Percentiles rank a stretch among this genome's conserved stretches.
Evolutionary conservation across 2,797 vertebrate species (phyloP).

Genomic region (Lateolabrax maculatus): DNA sequence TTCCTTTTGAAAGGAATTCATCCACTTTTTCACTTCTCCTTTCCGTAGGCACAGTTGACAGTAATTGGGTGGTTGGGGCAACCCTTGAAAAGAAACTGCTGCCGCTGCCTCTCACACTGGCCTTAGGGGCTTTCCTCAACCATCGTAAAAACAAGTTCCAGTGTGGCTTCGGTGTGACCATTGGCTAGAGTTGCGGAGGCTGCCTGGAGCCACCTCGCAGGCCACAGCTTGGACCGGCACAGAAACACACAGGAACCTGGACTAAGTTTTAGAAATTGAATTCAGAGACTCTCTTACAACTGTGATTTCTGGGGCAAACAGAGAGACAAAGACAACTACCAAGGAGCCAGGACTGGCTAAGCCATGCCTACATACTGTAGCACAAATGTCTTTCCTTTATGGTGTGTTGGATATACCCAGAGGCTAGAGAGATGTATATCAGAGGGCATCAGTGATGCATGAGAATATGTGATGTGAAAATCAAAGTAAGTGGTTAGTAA

Average conservation of each 20-base stretch:
- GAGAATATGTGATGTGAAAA: slow-evolving; percentile 76
- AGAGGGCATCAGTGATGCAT: slow-evolving; percentile 76
- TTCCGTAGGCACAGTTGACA: slow-evolving; percentile 89
- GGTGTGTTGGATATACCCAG: slow-evolving; percentile 70
- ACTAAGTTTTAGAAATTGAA: slow-evolving; percentile 80
- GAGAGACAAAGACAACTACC: slow-evolving; percentile 72
- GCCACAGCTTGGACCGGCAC: slow-evolving; percentile 76
- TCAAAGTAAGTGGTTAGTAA: slow-evolving; percentile 74
- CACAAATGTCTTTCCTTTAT: slow-evolving; percentile 79
- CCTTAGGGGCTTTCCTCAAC: slow-evolving; percentile 94
- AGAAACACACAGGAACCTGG: slow-evolving; percentile 80
- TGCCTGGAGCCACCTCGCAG: slow-evolving; percentile 58
- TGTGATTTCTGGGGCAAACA: slow-evolving; percentile 72
- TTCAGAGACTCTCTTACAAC: slow-evolving; percentile 81
- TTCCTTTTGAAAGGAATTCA: not conserved
- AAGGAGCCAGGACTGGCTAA: slow-evolving; percentile 76
- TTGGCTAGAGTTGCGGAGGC: slow-evolving; percentile 86
- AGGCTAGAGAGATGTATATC: slow-evolving; percentile 65
- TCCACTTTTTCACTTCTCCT: not conserved
- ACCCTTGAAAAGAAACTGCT: slow-evolving; percentile 94
- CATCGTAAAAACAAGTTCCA: slow-evolving; percentile 96
- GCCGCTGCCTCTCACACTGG: slow-evolving; percentile 91
- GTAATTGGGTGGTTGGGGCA: slow-evolving; percentile 94
- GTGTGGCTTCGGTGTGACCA: slow-evolving; percentile 93
- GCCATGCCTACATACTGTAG: slow-evolving; percentile 80